These are phyloP conservation scores for Epirrhoe alternata DNA, from an alignment of 2,888 invertebrate genomes.

Conservation along the genomic window DNA sequence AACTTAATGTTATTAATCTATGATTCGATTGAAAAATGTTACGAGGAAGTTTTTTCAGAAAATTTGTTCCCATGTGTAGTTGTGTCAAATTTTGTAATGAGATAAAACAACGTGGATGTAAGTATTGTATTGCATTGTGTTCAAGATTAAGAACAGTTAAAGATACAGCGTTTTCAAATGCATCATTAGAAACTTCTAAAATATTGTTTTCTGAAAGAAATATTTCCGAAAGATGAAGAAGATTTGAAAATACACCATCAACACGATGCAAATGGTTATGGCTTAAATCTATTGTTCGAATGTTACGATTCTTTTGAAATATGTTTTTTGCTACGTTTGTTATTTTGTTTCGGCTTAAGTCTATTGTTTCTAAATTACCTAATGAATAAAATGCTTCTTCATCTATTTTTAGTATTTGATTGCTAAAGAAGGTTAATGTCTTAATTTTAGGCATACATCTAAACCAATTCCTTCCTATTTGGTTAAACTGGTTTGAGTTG, in stretches of 20 bases:
- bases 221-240: constrained; percentile 92
- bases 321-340: constrained; percentile 89
- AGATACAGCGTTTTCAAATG: constrained; percentile 91
- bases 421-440: constrained; percentile 93
- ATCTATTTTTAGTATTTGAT: constrained; percentile 91
- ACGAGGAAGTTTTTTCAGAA: constrained; percentile 91
- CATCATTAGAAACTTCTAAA: constrained; percentile 91
- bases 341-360: constrained; percentile 95
- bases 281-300: constrained; percentile 93
- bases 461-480: constrained; percentile 91
- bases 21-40: constrained; percentile 90
- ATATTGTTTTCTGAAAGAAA: constrained; percentile 96
- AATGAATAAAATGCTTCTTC: constrained; percentile 91
- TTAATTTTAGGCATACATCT: constrained; percentile 91
- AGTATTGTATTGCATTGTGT: constrained; percentile 92
- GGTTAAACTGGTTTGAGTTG: constrained; percentile 93
- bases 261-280: constrained; percentile 96
- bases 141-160: constrained; percentile 93
- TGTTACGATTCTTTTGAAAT: constrained; percentile 90
- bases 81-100: constrained; percentile 92
- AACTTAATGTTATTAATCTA: constrained; percentile 91
- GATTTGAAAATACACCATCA: constrained; percentile 91
- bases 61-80: constrained; percentile 94
- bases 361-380: constrained; percentile 91
- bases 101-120: constrained; percentile 91